Evolutionary conservation across 2,888 invertebrate genomes (phyloP).

Genomic region (Steinernema scapterisci): DNA sequence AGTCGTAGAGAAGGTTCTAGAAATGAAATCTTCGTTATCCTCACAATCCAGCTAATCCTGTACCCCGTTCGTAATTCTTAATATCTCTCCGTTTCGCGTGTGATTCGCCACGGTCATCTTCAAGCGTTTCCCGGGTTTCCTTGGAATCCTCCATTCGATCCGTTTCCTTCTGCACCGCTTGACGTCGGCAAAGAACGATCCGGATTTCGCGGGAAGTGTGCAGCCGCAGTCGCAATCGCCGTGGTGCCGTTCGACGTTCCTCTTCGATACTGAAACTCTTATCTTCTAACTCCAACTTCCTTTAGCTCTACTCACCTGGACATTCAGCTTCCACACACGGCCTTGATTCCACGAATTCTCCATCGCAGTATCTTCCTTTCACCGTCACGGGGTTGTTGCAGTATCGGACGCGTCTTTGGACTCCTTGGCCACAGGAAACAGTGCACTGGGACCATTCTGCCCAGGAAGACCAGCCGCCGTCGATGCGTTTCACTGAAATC

Average conservation of each 20-base stretch:
- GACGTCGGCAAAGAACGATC: constrained; percentile 51
- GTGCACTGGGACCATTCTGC: constrained; percentile 52
- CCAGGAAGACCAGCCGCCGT: constrained; percentile 55
- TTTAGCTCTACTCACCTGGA: constrained; percentile 40
- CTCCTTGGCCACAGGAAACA: constrained; percentile 52
- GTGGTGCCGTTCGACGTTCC: constrained; percentile 12
- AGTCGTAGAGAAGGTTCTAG: constrained; percentile 3
- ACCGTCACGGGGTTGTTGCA: constrained; percentile 56
- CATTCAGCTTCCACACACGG: constrained; percentile 47
- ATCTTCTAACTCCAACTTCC: not conserved
- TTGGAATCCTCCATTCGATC: constrained; percentile 17
- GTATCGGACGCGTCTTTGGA: constrained; percentile 48
- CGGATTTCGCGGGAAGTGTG: constrained; percentile 42
- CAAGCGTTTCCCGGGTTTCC: not conserved
- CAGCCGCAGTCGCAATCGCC: constrained; percentile 55
- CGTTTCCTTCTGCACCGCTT: not conserved
- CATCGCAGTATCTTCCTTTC: constrained; percentile 53
- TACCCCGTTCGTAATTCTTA: constrained; percentile 22
- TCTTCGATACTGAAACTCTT: not conserved
- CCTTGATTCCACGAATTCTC: constrained; percentile 51
- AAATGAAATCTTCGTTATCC: not conserved
- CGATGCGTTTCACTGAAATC: constrained; percentile 54
- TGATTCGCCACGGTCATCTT: constrained; percentile 9
- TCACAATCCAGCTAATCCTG: not conserved
- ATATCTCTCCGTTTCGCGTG: not conserved